Conservation (phyloP, 2,888 invertebrate species). For the Apocheima hispidaria region DNA sequence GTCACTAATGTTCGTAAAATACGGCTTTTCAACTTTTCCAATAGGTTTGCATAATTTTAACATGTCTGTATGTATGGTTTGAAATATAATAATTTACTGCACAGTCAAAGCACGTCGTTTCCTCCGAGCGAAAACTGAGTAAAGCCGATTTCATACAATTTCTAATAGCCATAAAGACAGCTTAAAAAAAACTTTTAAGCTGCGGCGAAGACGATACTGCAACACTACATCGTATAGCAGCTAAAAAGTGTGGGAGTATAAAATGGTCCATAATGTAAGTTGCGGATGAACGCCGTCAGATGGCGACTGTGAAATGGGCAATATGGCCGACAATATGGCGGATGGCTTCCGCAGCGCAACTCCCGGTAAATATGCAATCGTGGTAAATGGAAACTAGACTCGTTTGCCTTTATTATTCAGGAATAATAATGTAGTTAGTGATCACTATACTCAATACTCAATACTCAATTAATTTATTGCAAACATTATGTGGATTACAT, state of each 20-base stretch:
- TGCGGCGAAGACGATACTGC: constrained; percentile 8
- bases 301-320: constrained; percentile 55
- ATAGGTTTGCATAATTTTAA: too few relatives aligned
- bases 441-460: too few relatives aligned
- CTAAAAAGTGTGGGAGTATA: constrained; percentile 24
- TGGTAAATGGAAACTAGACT: constrained; percentile 32
- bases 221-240: constrained; percentile 33
- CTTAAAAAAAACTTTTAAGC: background rate
- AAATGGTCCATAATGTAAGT: constrained; percentile 47
- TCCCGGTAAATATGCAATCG: constrained; percentile 40
- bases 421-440: background rate
- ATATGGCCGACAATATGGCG: constrained; percentile 53
- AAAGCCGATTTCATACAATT: background rate
- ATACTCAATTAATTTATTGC: too few relatives aligned
- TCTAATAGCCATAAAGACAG: background rate
- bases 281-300: constrained; percentile 44
- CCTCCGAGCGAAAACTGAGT: background rate
- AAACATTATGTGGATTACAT: too few relatives aligned
- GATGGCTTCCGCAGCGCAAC: constrained; percentile 58
- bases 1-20: too few relatives aligned
- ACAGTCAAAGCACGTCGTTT: background rate
- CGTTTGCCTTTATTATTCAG: constrained; percentile 33
- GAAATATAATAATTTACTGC: background rate
- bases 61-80: too few relatives aligned
- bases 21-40: too few relatives aligned